These are phyloP conservation scores for Amitus sp. DNA, from an alignment of 2,888 invertebrate genomes.

Conservation along the genomic window DNA sequence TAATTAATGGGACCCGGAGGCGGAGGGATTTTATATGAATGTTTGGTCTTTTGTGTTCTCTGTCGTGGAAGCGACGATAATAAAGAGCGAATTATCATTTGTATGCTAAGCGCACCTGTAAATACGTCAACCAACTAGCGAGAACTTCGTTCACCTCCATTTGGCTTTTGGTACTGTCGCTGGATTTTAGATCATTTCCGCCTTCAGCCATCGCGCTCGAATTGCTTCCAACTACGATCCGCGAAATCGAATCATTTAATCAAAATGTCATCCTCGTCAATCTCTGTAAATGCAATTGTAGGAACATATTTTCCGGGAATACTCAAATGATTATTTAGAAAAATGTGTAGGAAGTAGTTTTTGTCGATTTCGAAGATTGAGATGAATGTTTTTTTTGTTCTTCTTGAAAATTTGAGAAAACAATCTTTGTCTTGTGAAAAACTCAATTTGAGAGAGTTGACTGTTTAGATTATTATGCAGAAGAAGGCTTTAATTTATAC, in stretches of 20 bases:
- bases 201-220: constrained; percentile 52
- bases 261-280: constrained; percentile 1
- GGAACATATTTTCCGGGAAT: neutral
- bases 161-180: constrained; percentile 56
- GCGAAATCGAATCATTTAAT: constrained; percentile 31
- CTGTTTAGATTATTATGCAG: too few relatives aligned
- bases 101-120: constrained; percentile 53
- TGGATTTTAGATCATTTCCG: constrained; percentile 48
- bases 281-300: neutral
- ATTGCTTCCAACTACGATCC: constrained; percentile 19
- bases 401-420: too few relatives aligned
- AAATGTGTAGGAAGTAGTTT: too few relatives aligned
- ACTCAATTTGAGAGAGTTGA: too few relatives aligned
- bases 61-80: constrained; percentile 4
- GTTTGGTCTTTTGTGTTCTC: neutral
- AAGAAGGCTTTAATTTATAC: too few relatives aligned
- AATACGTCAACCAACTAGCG: constrained; percentile 61
- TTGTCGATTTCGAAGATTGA: too few relatives aligned
- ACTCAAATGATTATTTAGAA: too few relatives aligned
- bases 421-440: too few relatives aligned
- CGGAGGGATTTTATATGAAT: neutral
- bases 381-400: too few relatives aligned
- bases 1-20: neutral
- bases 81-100: constrained; percentile 14
- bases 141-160: constrained; percentile 62